These are phyloP conservation scores for Nasonovia ribisnigri DNA, from an alignment of 2,888 invertebrate species.

Conservation along the genomic window DNA sequence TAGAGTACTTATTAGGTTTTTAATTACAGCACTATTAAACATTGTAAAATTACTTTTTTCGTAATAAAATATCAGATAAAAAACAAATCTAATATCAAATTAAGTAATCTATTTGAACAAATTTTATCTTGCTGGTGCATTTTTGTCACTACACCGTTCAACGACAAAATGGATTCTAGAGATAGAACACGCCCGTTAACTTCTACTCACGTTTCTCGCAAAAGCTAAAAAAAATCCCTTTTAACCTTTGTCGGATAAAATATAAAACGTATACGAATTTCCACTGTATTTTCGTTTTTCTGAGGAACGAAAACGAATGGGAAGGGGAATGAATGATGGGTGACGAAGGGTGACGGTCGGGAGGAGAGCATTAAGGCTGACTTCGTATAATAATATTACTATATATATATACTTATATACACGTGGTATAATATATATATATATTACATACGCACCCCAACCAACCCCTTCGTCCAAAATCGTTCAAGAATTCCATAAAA, in stretches of 20 bases:
- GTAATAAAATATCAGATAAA: constrained; percentile 5
- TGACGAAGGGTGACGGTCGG: constrained; percentile 18
- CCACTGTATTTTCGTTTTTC: constrained; percentile 50
- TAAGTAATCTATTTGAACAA: constrained; percentile 34
- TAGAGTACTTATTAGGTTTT: not conserved
- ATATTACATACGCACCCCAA: constrained; percentile 10
- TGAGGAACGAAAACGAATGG: not conserved
- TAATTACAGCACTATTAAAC: not conserved
- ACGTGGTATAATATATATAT: constrained; percentile 20
- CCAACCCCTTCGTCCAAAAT: constrained; percentile 52
- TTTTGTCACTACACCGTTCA: constrained; percentile 19
- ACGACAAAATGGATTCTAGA: constrained; percentile 48
- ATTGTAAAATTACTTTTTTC: not conserved
- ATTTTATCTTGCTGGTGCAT: constrained; percentile 34
- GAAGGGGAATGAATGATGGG: constrained; percentile 9
- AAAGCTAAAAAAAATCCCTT: constrained; percentile 44
- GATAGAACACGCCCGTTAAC: constrained; percentile 50
- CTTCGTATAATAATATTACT: constrained; percentile 48
- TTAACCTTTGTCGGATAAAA: constrained; percentile 58
- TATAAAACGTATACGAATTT: constrained; percentile 52
- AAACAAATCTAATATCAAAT: constrained; percentile 44
- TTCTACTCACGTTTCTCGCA: constrained; percentile 47
- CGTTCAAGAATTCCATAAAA: constrained; percentile 65
- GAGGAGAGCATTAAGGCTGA: constrained; percentile 51
- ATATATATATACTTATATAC: not conserved